Evolutionary conservation across 2,888 invertebrate genomes (phyloP), one percentile per base, ranked within the genome.

Genomic region (Platycnemis pennipes): DNA sequence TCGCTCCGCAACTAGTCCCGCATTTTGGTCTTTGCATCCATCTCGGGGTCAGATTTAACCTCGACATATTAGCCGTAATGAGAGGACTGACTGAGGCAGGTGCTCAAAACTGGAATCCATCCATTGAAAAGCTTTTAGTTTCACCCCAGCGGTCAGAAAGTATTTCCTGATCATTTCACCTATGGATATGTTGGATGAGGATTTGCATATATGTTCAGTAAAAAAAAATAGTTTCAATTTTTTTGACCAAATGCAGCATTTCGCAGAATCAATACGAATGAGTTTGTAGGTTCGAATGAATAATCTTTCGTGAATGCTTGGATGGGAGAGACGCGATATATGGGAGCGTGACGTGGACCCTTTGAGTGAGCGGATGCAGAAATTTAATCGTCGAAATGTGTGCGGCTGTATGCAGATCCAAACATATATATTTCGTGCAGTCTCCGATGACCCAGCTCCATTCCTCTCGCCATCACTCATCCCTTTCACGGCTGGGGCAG

Each of bases 11-110:
- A 37, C 13, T 37, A 16, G 11, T 26, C 16, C 37, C 3, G 31
- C 77, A 77, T 77, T 77, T 77, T 13, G 77, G 77, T 4, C 7
- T n/a, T 5, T 22, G 8, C 63, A 26, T 26, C 22, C 16, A 26
- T 7, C 26, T n/a, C 77, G 1, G 37, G 77, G 7, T 26, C 77
- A 26, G 77, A 77, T 77, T 77, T 77, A 77, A 37, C 77, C 77
- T 37, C 77, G 77, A 77, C 77, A 77, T 77, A 77, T 77, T 77
- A 77, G 77, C 77, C 77, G 31, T 77, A 77, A 77, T 77, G 77
- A 77, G 77, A 63, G 37, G 77, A 37, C 13, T 16, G 77, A 37
- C n/a, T 11, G 37, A 37, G 77, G 49, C 2, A 26, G 37, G 13
- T 37, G 31, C 11, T 37, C 31, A 37, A 77, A 63, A 26, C 2